Evolutionary conservation across 2,888 invertebrate species (phyloP), one percentile per base, ranked within the genome.

Genomic region (Rhaphigaster nebulosa): DNA sequence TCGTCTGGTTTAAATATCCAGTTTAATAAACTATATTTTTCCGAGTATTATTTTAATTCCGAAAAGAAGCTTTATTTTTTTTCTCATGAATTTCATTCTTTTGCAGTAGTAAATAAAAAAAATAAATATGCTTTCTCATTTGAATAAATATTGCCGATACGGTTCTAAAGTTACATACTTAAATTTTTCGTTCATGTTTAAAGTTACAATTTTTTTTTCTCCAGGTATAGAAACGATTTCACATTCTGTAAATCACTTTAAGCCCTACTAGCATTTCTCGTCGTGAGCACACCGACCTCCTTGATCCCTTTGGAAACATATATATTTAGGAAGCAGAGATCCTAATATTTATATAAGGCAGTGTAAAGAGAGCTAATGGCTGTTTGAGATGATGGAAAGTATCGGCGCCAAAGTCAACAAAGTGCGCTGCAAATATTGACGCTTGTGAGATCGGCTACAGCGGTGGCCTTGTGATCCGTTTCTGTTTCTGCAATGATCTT

Each of bases 291-390:
- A 34, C 38, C 34, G 70, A 29, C 8, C 20, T 38, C 34, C 70
- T n/a, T 76, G 34, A 76, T 76, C 70, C 70, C 70, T 76, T 34
- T 76, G 70, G 70, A 34, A 76, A 38, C 34, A 76, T 76, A 38
- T 70, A 70, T 76, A 76, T 76, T 76, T 76, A 38, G 38, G 70
- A 38, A 76, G 70, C 70, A 34, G 70, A 23, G 70, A 76, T 38
- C 70, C 70, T 76, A 76, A 76, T 38, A 38, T 76, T 76, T 76
- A 76, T 76, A 76, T 20, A 76, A 76, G 70, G 18, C 34, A 76
- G 70, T 76, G 70, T 76, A 76, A 76, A 76, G 70, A 76, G 38
- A 76, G 70, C 70, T 76, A 76, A 76, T 76, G 70, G 70, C 70
- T 76, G 70, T 76, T 76, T 76, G 70, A 23, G 70, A 76, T 34